phyloP scores from a whole-genome alignment of 2,113 vertebrate species.

The Python bivittatus region DNA sequence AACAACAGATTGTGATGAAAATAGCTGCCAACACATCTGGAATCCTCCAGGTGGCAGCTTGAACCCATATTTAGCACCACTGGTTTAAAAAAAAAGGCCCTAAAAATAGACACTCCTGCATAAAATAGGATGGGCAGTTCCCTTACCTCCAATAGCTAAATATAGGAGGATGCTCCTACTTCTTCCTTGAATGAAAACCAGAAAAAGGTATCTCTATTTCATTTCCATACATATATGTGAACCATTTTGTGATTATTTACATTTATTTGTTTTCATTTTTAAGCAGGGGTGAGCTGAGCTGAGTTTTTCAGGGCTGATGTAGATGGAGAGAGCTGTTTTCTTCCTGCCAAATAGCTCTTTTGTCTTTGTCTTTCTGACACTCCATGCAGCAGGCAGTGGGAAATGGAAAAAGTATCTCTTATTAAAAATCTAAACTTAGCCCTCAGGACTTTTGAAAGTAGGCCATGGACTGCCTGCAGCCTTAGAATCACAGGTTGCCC shows the following conservation, averaged over 20 bases:
- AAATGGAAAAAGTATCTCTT: not conserved
- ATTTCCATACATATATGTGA: not conserved
- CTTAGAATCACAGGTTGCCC: not conserved
- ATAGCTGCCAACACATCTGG: conserved; percentile 23
- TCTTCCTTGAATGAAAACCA: not conserved
- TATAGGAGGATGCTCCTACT: not conserved
- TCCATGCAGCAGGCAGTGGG: not conserved
- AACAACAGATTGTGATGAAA: not conserved
- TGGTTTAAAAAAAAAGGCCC: not conserved
- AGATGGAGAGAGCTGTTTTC: not conserved
- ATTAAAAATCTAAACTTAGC: not conserved
- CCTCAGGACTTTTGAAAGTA: not conserved
- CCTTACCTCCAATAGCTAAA: not conserved
- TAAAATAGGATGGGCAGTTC: not conserved
- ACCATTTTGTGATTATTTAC: not conserved
- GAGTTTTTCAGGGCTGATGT: not conserved
- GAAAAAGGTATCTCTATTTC: not conserved
- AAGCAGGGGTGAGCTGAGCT: not conserved
- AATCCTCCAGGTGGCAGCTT: conserved; percentile 68
- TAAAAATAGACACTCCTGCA: not conserved
- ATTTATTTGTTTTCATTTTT: not conserved
- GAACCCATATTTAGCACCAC: conserved; percentile 39
- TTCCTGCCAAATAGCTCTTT: not conserved
- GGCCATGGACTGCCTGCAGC: not conserved
- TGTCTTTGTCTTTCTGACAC: not conserved